Evolutionary conservation across 2,797 vertebrate genomes (phyloP).

Genomic region (Coregonus suidteri): DNA sequence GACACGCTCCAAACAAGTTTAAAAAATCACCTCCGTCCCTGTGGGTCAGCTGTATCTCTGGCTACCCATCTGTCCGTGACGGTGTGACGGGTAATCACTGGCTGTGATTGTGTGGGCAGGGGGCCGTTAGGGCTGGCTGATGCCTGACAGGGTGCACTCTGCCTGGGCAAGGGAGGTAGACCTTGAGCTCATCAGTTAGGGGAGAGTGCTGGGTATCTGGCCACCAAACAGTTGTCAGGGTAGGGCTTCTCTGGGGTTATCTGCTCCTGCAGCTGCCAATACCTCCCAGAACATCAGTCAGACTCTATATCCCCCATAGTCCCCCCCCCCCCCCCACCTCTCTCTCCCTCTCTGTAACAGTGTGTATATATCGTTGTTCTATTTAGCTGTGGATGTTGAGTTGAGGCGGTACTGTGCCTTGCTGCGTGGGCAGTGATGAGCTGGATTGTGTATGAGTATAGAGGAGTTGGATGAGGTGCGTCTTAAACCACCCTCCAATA

Average conservation of each 20-base stretch:
- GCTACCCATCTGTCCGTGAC: constrained; percentile 65
- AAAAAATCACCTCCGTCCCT: constrained; percentile 51
- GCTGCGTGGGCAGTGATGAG: constrained; percentile 54
- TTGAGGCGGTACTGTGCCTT: constrained; percentile 70
- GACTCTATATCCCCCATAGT: too few species aligned
- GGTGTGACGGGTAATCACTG: constrained; percentile 74
- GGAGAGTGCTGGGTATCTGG: neutral
- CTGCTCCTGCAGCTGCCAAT: neutral
- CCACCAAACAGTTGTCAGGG: neutral
- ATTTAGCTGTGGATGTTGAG: constrained; percentile 80
- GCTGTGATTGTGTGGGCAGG: constrained; percentile 71
- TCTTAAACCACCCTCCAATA: constrained; percentile 5
- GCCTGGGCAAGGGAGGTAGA: constrained; percentile 44
- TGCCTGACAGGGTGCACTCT: constrained; percentile 64
- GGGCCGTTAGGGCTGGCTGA: constrained; percentile 61
- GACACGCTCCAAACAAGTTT: neutral
- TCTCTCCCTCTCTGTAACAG: neutral
- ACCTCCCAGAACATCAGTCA: too few species aligned
- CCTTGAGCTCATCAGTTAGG: neutral
- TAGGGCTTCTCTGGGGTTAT: neutral
- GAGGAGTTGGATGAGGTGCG: constrained; percentile 82
- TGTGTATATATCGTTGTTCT: constrained; percentile 24
- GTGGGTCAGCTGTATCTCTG: constrained; percentile 57
- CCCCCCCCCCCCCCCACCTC: too few species aligned
- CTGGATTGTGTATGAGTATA: constrained; percentile 72